Evolutionary conservation across 2,888 invertebrate genomes (phyloP), one percentile per base, ranked within the genome.

Genomic region (Gerosis bhagava): DNA sequence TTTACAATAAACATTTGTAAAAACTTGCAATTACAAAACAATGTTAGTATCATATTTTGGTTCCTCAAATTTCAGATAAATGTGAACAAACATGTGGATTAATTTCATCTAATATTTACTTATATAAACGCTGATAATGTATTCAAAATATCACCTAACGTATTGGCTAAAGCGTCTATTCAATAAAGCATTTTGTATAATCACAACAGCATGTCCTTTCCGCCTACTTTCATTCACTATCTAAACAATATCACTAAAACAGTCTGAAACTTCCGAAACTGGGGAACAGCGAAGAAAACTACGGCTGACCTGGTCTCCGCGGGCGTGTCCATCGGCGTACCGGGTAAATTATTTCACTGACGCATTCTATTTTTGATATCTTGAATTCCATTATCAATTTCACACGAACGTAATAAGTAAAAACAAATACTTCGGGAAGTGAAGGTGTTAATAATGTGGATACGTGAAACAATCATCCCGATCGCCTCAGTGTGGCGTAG

Each of bases 261-360:
- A 80, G 87, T 87, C 82, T 79, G 73, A 67, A 82, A 88, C 88
- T 72, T 87, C 88, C 87, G 87, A 87, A 87, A 78, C 84, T 74
- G 68, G 75, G 84, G 79, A 86, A 88, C 84, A 80, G 76, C 83
- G 84, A 83, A 72, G 76, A 73, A 75, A 77, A 83, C 86, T 81
- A 80, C 87, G 86, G 86, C 86, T 76, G 73, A 72, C 86, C 86
- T 76, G 66, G 63, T 77, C 83, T 83, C 82, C 76, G 70, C 65
- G 67, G 70, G 68, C 58, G 75, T 73, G 73, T 77, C 76, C 69
- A n/a, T 67, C 59, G 69, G 73, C 63, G 43, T 60, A 67, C 67
- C 75, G 72, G 73, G 68, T 70, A 72, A 78, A 79, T 79, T 67
- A 73, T 82, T 77, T 77, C 74, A 78, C 75, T 62, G 48, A 50